Evolutionary conservation across 2,888 invertebrate species (phyloP).

Genomic region (Pheosia tremula): DNA sequence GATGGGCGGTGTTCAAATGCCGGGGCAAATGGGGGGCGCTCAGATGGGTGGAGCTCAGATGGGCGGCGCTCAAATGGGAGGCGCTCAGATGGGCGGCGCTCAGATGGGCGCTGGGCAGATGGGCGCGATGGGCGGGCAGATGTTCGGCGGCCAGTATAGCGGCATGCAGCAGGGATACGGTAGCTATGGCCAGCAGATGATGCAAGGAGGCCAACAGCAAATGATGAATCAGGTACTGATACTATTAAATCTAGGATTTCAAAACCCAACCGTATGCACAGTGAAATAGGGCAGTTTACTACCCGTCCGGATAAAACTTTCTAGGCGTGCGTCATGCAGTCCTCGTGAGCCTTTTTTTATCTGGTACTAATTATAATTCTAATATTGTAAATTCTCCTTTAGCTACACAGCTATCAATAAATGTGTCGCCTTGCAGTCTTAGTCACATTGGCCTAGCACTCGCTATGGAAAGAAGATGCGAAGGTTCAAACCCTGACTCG

Average conservation of each 20-base stretch:
- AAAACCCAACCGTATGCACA: no score
- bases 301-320: no score
- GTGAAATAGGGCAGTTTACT: no score
- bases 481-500: no score
- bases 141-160: conserved; percentile 86
- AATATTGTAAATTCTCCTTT: no score
- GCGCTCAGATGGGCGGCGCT: conserved; percentile 64
- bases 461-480: no score
- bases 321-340: no score
- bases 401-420: no score
- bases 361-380: no score
- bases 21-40: conserved; percentile 65
- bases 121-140: conserved; percentile 80
- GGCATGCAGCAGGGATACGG: conserved; percentile 85
- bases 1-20: conserved; percentile 72
- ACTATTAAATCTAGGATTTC: not conserved
- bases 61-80: conserved; percentile 67
- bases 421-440: no score
- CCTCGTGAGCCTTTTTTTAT: no score
- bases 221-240: conserved; percentile 77
- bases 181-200: conserved; percentile 78
- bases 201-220: conserved; percentile 81
- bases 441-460: no score
- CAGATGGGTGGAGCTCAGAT: conserved; percentile 71
- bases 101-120: conserved; percentile 77